Evolutionary conservation across 2,113 vertebrate genomes (phyloP), one percentile per base, ranked within the genome.

Genomic region (Microcebus lehilahytsara): DNA sequence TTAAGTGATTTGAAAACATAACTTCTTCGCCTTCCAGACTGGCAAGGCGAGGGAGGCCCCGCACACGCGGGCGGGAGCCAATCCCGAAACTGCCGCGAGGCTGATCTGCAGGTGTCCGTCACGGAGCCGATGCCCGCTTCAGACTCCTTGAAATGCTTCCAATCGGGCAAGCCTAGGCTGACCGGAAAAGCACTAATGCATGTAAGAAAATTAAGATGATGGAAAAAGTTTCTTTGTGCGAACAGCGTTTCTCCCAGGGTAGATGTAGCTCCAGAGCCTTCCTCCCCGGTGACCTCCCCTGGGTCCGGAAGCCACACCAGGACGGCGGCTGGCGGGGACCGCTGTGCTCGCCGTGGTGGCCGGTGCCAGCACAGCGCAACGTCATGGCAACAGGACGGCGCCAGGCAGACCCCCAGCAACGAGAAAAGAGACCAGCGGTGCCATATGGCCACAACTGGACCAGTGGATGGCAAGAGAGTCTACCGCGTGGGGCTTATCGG

Each of bases 401-500:
- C 46, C 49, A n/a, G 69, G 34, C 4, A 85, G 46, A n/a, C 25
- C 0, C 16, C 51, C 9, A 42, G 58, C 40, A 88, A 74, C 9
- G 27, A 69, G 51, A 86, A 83, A 91, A 64, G 20, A 9, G 58
- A 42, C 16, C 32, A 79, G 6, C 27, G 62, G 37, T 4, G 32
- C 19, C 0, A 0, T 0, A 23, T 8, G 37, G 64, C 6, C 81
- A 32, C 5, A 23, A 22, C n/a, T 53, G 90, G 87, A 81, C 56
- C 32, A 40, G 5, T 11, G 62, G 53, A 16, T 1, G 6, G 1
- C 53, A 69, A 79, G 60, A 72, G 42, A 49, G 13, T 40, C 42
- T 66, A 10, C 9, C 12, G 17, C 5, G 19, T 0, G 0, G 2
- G 37, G 60, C 5, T 60, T 13, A 85, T 0, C 2, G 25, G 34